Evolutionary conservation across 2,113 vertebrate species (phyloP).

Genomic region (Lepisosteus oculatus): DNA sequence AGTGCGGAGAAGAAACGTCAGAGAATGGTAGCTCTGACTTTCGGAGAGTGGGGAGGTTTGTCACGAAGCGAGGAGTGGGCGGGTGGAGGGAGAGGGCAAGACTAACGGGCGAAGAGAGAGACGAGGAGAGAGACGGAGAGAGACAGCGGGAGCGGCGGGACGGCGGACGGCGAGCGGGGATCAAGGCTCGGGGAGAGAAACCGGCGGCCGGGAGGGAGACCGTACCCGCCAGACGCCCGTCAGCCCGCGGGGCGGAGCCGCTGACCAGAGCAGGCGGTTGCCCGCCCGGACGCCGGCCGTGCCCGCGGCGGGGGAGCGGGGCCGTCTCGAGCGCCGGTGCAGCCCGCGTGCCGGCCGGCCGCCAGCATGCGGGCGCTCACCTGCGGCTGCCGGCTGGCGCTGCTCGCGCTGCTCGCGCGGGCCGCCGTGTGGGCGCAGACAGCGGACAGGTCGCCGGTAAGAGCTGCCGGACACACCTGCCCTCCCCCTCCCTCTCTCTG

Average conservation of each 20-base stretch:
- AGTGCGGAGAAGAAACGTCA: too few relatives aligned
- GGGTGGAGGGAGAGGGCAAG: background rate
- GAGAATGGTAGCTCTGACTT: too few relatives aligned
- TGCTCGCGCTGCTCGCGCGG: constrained; percentile 28
- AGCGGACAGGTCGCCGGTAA: constrained; percentile 35
- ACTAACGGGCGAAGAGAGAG: background rate
- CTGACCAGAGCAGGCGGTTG: constrained; percentile 9
- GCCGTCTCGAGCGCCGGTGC: too few relatives aligned
- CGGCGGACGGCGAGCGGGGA: background rate
- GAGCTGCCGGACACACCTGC: constrained; percentile 2
- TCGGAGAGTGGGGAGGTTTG: too few relatives aligned
- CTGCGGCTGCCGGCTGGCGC: constrained; percentile 39
- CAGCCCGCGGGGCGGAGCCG: constrained; percentile 11
- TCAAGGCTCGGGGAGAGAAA: background rate
- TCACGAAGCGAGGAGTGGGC: too few relatives aligned
- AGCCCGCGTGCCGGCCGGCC: background rate
- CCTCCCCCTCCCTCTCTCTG: too few relatives aligned
- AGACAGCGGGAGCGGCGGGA: background rate
- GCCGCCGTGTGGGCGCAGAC: constrained; percentile 23
- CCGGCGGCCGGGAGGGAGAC: background rate
- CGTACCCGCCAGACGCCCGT: constrained; percentile 17
- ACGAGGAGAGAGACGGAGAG: background rate
- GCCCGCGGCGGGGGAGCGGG: too few relatives aligned
- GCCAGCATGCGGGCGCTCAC: constrained; percentile 46
- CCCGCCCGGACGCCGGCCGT: too few relatives aligned